These are phyloP conservation scores for Sitobion miscanthi DNA, from an alignment of 1,140 invertebrate genomes.

Conservation along the genomic window DNA sequence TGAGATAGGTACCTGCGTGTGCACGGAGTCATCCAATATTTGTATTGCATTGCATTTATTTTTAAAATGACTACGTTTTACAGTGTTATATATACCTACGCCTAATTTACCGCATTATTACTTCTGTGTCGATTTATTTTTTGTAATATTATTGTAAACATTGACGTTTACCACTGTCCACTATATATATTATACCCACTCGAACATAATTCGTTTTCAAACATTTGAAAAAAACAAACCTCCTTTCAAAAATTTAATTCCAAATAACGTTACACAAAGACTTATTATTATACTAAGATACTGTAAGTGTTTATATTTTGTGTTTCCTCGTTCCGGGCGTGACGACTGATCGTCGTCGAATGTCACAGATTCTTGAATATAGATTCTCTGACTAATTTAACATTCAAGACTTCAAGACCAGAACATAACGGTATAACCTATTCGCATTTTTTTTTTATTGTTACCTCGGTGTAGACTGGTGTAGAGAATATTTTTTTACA, in stretches of 20 bases:
- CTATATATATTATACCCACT: too few species aligned
- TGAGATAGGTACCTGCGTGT: too few species aligned
- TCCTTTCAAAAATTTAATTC: background rate
- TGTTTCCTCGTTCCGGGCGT: background rate
- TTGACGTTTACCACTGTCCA: background rate
- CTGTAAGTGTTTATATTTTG: background rate
- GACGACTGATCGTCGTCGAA: background rate
- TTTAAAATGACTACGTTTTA: background rate
- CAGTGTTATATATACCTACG: background rate
- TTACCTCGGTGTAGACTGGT: background rate
- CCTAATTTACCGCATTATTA: background rate
- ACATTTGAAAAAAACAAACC: background rate
- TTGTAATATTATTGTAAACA: background rate
- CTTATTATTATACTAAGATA: background rate
- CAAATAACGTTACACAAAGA: background rate
- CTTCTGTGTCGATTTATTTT: background rate
- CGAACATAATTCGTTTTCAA: background rate
- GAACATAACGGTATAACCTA: background rate
- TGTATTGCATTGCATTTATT: background rate
- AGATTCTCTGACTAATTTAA: background rate
- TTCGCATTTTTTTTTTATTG: background rate
- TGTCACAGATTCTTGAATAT: background rate
- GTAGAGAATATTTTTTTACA: background rate
- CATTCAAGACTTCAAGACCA: background rate
- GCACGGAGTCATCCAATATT: background rate